Evolutionary conservation across 2,113 vertebrate species (phyloP).

Genomic region (Synchiropus splendidus): DNA sequence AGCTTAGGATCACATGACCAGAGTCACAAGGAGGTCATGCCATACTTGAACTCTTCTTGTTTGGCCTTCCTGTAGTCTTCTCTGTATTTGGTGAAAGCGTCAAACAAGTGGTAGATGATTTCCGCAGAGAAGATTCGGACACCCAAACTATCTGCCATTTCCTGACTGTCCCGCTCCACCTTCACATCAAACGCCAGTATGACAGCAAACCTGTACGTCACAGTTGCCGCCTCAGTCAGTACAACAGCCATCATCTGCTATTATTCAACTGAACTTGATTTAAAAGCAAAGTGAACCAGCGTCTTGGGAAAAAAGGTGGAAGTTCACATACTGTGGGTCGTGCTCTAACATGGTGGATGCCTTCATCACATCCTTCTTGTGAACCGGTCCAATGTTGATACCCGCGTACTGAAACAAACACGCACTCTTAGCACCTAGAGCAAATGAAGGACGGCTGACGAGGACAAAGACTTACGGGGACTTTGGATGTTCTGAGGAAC

Average conservation of each 20-base stretch:
- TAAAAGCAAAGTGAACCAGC: neutral
- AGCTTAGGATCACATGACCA: neutral
- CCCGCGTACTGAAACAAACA: constrained; percentile 78
- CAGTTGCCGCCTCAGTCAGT: neutral
- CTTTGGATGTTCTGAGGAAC: constrained; percentile 82
- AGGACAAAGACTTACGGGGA: constrained; percentile 29
- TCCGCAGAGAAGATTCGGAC: constrained; percentile 94
- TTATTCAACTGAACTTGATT: neutral
- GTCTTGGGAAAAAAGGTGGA: neutral
- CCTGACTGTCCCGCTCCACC: constrained; percentile 92
- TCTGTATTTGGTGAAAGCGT: constrained; percentile 94
- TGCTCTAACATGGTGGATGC: constrained; percentile 95
- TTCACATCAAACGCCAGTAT: constrained; percentile 95
- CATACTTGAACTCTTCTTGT: constrained; percentile 92
- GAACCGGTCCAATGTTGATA: constrained; percentile 98
- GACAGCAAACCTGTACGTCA: constrained; percentile 77
- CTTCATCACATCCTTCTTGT: constrained; percentile 97
- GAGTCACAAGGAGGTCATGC: too few species aligned
- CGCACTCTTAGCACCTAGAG: neutral
- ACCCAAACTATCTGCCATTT: constrained; percentile 93
- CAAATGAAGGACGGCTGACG: too few species aligned
- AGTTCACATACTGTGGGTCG: constrained; percentile 79
- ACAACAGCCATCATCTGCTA: too few species aligned
- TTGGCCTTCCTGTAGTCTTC: constrained; percentile 98
- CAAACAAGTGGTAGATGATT: constrained; percentile 98